Evolutionary conservation across 2,113 vertebrate genomes (phyloP), one percentile per base, ranked within the genome.

Genomic region (Falcunculus frontatus): DNA sequence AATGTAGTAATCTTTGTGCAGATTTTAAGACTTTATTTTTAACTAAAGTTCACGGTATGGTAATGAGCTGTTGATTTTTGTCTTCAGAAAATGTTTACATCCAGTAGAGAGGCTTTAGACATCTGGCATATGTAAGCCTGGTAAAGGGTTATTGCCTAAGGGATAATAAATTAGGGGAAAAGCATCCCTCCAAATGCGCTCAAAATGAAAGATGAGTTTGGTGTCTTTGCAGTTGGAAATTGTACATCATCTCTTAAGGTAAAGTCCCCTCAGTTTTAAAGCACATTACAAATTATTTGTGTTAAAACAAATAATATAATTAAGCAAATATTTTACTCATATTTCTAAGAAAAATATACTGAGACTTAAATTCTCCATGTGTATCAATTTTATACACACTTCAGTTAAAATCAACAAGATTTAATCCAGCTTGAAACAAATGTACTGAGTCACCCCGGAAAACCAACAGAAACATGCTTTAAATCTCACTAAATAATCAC

Each of bases 41-140:
- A 94, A 94, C 50, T 96, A 77, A 96, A 96, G 95, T 93, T 96
- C 94, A 96, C 0, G 0, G 11, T 93, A 94, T 97, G 95, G 47
- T 95, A 96, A 96, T 95, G 55, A 97, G 75, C 30, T 96, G 84
- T 95, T 94, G 90, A 86, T 94, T 96, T 95, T 97, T 94, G 72
- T 87, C 78, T 96, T 92, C 90, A 92, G 82, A 95, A 96, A 97
- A 94, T 81, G 74, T 95, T 96, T 92, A 89, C 67, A 96, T 92
- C 88, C 77, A 89, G 59, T 69, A 74, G 62, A 96, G 94, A 96
- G 55, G 39, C 16, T 91, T 94, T 87, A 83, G 87, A 95, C 91
- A 95, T 96, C 93, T 96, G 93, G 91, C 77, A 76, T 65, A 76
- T 82, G 57, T 90, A 89, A 90, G 56, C 78, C 59, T 49, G 62